phyloP scores from a whole-genome alignment of 2,888 invertebrate genomes.

The Drosophila anomelani region DNA sequence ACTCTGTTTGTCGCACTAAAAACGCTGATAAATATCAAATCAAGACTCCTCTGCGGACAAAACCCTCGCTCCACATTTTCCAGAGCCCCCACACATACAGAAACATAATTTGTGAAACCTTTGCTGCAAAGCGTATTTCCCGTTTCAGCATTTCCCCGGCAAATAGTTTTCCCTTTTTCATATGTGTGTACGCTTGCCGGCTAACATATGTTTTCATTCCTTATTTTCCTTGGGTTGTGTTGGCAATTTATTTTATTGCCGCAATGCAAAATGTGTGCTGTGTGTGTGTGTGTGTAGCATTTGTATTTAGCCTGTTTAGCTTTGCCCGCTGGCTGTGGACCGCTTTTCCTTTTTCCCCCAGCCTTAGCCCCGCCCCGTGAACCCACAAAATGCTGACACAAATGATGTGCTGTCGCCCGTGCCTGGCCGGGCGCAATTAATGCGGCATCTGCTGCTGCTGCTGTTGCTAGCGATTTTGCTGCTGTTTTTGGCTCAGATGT shows the following conservation, averaged over 20 bases:
- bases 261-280: constrained; percentile 44
- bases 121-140: constrained; percentile 46
- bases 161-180: constrained; percentile 42
- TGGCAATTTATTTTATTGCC: constrained; percentile 56
- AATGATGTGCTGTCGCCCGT: constrained; percentile 49
- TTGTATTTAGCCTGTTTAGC: constrained; percentile 41
- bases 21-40: constrained; percentile 44
- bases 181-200: constrained; percentile 18
- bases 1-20: constrained; percentile 35
- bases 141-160: constrained; percentile 41
- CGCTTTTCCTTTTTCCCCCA: background rate
- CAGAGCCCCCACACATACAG: background rate
- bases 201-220: constrained; percentile 51
- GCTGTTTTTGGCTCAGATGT: constrained; percentile 27
- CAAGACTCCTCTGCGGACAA: constrained; percentile 11
- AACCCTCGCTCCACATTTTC: constrained; percentile 7
- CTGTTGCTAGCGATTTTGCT: constrained; percentile 4
- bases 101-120: constrained; percentile 38
- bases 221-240: constrained; percentile 35
- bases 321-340: constrained; percentile 31
- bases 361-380: background rate
- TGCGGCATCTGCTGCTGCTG: constrained; percentile 43
- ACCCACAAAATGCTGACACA: constrained; percentile 43
- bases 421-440: constrained; percentile 51
- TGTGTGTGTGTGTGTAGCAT: constrained; percentile 16